Evolutionary conservation across 2,888 invertebrate species (phyloP).

Genomic region (Cyclophora punctaria): DNA sequence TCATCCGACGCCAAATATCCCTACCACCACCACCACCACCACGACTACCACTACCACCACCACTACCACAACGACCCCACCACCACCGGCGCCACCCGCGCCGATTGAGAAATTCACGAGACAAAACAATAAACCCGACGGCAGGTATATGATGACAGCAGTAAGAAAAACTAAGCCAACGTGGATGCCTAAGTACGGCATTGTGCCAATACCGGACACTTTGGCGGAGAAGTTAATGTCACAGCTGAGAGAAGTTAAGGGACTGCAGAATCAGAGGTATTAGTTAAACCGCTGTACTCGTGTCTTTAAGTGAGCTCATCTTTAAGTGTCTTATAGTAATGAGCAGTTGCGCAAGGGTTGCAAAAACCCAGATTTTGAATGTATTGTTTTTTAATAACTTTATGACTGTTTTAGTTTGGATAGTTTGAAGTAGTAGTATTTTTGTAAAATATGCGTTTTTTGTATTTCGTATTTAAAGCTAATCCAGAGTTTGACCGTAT

Average conservation of each 20-base stretch:
- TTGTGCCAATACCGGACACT: slow-evolving; percentile 47
- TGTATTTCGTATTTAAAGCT: no score
- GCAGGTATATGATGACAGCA: slow-evolving; percentile 32
- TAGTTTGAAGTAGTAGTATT: no score
- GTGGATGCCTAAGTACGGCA: slow-evolving; percentile 46
- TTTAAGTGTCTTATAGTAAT: no score
- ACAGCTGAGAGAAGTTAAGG: slow-evolving; percentile 30
- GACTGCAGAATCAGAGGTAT: slow-evolving; percentile 11
- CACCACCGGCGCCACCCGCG: slow-evolving; percentile 4
- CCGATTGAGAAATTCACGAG: not conserved
- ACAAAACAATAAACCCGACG: slow-evolving; percentile 8
- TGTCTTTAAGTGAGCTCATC: no score
- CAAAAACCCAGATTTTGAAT: no score
- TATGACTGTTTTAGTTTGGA: no score
- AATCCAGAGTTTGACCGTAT: no score
- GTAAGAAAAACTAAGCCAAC: slow-evolving; percentile 36
- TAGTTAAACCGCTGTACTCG: no score
- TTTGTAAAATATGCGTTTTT: no score
- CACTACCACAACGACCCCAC: slow-evolving; percentile 1
- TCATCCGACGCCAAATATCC: slow-evolving; percentile 1
- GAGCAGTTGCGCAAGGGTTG: no score
- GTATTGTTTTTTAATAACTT: no score
- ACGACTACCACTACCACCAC: slow-evolving; percentile 3
- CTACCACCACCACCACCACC: slow-evolving; percentile 4
- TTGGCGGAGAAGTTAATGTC: slow-evolving; percentile 41